Conservation (phyloP, 2,797 vertebrate species). For the Eupleurogrammus muticus region DNA sequence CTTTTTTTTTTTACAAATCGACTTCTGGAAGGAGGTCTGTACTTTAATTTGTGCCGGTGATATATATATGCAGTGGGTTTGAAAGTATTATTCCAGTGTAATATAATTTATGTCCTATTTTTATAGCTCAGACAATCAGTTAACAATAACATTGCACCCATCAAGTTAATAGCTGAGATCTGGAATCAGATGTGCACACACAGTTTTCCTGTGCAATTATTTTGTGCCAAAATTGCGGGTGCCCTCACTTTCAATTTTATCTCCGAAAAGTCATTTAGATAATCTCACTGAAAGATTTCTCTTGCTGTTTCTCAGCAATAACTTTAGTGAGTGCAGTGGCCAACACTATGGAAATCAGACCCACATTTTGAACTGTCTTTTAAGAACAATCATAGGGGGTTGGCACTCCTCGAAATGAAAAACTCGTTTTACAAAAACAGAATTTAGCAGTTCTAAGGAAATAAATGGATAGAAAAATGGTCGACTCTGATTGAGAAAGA, state of each 20-base stretch:
- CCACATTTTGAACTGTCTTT: not conserved
- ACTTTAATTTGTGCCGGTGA: not conserved
- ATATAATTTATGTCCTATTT: not conserved
- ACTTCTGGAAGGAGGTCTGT: not conserved
- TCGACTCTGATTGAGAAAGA: slow-evolving; percentile 45
- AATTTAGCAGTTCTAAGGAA: slow-evolving; percentile 33
- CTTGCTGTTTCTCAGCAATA: not conserved
- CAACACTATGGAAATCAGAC: not conserved
- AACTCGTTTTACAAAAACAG: slow-evolving; percentile 2
- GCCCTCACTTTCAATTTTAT: not conserved
- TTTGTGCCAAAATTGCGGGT: not conserved
- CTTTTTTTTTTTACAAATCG: slow-evolving; percentile 1
- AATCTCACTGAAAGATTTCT: not conserved
- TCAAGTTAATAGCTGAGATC: not conserved
- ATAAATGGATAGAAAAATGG: slow-evolving; percentile 48
- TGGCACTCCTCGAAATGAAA: slow-evolving; percentile 1
- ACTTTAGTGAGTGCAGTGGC: not conserved
- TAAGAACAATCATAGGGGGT: not conserved
- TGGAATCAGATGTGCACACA: not conserved
- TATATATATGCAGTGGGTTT: not conserved
- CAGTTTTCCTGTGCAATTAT: not conserved
- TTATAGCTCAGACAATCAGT: not conserved
- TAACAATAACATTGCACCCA: not conserved
- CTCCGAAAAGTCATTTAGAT: not conserved
- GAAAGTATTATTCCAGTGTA: slow-evolving; percentile 3